Evolutionary conservation across 2,113 vertebrate species (phyloP).

Genomic region (Neogobius melanostomus): DNA sequence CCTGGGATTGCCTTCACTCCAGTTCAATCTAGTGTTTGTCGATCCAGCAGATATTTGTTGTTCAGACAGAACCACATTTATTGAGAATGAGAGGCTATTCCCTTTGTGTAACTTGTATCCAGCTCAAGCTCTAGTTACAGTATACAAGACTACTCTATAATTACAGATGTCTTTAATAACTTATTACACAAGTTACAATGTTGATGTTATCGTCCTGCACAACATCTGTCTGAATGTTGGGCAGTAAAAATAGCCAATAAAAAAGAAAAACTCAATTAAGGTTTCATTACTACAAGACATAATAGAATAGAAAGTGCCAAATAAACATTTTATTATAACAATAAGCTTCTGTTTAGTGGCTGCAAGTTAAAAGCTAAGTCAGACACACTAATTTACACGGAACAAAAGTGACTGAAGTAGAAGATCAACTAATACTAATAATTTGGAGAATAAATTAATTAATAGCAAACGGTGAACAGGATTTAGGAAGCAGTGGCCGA

Average conservation of each 20-base stretch:
- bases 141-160: slow-evolving; percentile 46
- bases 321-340: too few relatives aligned
- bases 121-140: slow-evolving; percentile 52
- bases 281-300: too few relatives aligned
- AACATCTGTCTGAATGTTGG: too few relatives aligned
- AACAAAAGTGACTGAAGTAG: background rate
- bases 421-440: background rate
- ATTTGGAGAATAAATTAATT: too few relatives aligned
- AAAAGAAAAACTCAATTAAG: too few relatives aligned
- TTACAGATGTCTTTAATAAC: slow-evolving; percentile 36
- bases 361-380: too few relatives aligned
- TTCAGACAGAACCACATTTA: slow-evolving; percentile 4
- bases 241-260: too few relatives aligned
- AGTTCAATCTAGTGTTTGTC: slow-evolving; percentile 28
- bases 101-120: slow-evolving; percentile 46
- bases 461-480: background rate
- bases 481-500: background rate
- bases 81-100: slow-evolving; percentile 31
- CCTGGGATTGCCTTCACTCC: slow-evolving; percentile 24
- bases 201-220: background rate
- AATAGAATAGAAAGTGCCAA: too few relatives aligned
- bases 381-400: background rate
- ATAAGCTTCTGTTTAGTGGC: too few relatives aligned
- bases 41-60: slow-evolving; percentile 32
- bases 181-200: background rate